phyloP scores from a whole-genome alignment of 2,797 vertebrate species.

The Mycteria americana region DNA sequence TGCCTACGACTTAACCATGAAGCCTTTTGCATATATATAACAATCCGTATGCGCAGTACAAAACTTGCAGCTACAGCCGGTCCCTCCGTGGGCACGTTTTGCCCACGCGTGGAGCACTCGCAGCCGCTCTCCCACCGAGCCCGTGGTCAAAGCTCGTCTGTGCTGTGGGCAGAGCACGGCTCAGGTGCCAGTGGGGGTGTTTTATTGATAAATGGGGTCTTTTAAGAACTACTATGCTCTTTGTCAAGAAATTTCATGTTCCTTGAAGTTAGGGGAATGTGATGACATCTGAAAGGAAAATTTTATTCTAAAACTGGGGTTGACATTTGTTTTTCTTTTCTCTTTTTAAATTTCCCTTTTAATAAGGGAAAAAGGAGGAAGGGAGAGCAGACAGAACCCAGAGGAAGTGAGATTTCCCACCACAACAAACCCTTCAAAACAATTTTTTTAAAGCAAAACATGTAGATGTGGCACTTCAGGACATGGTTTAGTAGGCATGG shows the following conservation, averaged over 20 bases:
- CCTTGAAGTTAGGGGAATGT: not conserved
- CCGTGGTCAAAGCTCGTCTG: accelerated
- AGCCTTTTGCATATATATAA: not conserved
- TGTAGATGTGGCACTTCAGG: too few species aligned
- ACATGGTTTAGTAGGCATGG: too few species aligned
- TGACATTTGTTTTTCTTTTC: not conserved
- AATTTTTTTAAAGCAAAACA: not conserved
- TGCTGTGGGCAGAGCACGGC: not conserved
- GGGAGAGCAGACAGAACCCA: not conserved
- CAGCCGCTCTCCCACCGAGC: not conserved
- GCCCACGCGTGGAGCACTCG: accelerated
- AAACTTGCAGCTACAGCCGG: not conserved
- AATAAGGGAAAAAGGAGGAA: not conserved
- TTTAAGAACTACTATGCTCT: not conserved
- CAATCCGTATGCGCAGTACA: accelerated
- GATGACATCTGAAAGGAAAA: not conserved
- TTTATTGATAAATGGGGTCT: not conserved
- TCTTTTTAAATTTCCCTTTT: not conserved
- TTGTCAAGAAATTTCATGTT: not conserved
- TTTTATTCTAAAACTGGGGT: not conserved
- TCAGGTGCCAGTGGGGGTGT: not conserved
- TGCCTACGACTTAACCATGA: accelerated
- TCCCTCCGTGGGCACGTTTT: accelerated
- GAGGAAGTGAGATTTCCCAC: not conserved
- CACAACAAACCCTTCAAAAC: not conserved